Evolutionary conservation across 2,797 vertebrate species (phyloP).

Genomic region (Tragopan temminckii): DNA sequence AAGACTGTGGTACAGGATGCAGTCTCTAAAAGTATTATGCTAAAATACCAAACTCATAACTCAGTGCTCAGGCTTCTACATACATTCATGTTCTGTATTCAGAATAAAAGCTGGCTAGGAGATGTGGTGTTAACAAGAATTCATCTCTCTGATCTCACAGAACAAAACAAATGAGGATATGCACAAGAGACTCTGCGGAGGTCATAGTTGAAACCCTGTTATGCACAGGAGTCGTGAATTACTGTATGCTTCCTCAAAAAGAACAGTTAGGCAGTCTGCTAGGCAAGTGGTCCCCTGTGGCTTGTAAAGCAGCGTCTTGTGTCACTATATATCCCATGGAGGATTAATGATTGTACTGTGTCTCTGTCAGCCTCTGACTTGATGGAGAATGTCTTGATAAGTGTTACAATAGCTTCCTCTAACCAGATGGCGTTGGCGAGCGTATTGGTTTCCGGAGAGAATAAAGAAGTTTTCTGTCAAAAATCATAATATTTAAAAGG

Average conservation of each 20-base stretch:
- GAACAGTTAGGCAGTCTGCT: neutral
- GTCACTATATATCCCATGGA: neutral
- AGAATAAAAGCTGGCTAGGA: neutral
- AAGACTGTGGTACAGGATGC: neutral
- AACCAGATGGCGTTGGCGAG: neutral
- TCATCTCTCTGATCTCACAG: neutral
- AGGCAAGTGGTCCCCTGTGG: neutral
- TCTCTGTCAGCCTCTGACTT: neutral
- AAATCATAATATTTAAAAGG: neutral
- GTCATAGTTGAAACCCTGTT: rapidly evolving
- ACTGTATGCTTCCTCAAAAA: neutral
- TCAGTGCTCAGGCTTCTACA: neutral
- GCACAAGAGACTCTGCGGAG: neutral
- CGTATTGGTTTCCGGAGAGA: neutral
- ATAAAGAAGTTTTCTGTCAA: neutral
- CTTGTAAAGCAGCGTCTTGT: neutral
- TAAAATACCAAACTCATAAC: neutral
- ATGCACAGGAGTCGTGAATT: neutral
- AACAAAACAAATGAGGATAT: neutral
- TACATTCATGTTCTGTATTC: neutral
- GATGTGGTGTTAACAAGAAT: neutral
- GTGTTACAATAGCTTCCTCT: neutral
- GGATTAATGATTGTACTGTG: neutral
- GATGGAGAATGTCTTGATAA: neutral
- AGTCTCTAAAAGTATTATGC: neutral